phyloP scores from a whole-genome alignment of 2,113 vertebrate species.

The Rousettus leschenaultii region DNA sequence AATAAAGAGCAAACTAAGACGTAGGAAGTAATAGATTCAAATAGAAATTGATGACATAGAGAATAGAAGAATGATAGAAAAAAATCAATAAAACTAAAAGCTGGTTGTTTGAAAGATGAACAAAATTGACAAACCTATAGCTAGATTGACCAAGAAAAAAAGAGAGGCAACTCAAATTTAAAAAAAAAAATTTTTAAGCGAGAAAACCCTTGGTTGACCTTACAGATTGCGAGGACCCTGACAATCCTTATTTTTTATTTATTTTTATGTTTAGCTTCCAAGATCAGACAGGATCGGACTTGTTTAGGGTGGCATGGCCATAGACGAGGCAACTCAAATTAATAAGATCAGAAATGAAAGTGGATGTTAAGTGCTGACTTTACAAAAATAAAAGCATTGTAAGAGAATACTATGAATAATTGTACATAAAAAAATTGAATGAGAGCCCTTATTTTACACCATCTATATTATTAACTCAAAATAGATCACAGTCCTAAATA shows the following conservation, averaged over 20 bases:
- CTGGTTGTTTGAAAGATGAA: not conserved
- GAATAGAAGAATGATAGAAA: not conserved
- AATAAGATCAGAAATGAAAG: not conserved
- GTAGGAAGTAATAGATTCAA: not conserved
- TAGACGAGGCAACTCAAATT: not conserved
- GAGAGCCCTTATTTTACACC: not conserved
- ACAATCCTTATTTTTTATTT: too few relatives aligned
- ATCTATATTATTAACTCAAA: not conserved
- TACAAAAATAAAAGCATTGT: not conserved
- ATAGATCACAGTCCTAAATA: not conserved
- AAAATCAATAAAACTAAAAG: not conserved
- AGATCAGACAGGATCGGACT: too few relatives aligned
- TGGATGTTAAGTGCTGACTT: not conserved
- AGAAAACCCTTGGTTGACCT: too few relatives aligned
- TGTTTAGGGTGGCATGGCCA: too few relatives aligned
- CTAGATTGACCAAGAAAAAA: not conserved
- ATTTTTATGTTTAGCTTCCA: too few relatives aligned
- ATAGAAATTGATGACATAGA: not conserved
- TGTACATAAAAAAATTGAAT: not conserved
- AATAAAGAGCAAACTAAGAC: not conserved
- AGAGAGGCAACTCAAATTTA: not conserved
- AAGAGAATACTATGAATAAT: not conserved
- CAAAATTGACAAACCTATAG: not conserved
- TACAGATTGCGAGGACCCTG: too few relatives aligned
- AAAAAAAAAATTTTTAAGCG: too few relatives aligned